Conservation (phyloP, 2,797 vertebrate species). For the Fundulus diaphanus region DNA sequence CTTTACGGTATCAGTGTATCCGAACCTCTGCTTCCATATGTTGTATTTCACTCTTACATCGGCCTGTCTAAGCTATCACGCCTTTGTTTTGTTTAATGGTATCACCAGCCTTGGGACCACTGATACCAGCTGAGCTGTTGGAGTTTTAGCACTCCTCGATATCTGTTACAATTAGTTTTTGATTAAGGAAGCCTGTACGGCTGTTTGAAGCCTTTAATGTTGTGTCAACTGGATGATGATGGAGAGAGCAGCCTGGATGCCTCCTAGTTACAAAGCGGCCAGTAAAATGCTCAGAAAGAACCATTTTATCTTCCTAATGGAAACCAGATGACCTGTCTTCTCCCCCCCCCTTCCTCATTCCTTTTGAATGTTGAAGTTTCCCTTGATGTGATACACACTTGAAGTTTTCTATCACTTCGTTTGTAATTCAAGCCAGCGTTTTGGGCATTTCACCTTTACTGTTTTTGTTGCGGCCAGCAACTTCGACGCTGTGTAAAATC, state of each 20-base stretch:
- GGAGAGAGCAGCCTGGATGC: constrained; percentile 91
- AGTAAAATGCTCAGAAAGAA: constrained; percentile 96
- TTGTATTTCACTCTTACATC: constrained; percentile 89
- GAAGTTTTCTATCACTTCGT: constrained; percentile 66
- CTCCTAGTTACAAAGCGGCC: constrained; percentile 94
- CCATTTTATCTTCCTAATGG: constrained; percentile 99
- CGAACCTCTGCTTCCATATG: constrained; percentile 80
- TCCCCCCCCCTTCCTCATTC: constrained; percentile 57
- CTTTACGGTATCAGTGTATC: constrained; percentile 84
- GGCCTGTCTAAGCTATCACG: constrained; percentile 87
- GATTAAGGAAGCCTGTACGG: constrained; percentile 95
- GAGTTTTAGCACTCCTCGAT: constrained; percentile 96
- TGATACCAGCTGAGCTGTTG: constrained; percentile 91
- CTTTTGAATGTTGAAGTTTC: constrained; percentile 92
- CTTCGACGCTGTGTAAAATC: constrained; percentile 31
- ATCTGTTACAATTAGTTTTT: constrained; percentile 99
- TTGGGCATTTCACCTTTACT: constrained; percentile 52
- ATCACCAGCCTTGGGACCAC: constrained; percentile 86
- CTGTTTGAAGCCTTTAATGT: constrained; percentile 97
- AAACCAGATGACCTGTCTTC: constrained; percentile 94
- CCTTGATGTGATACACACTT: constrained; percentile 79
- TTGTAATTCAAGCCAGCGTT: constrained; percentile 67
- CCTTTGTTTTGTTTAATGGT: constrained; percentile 93
- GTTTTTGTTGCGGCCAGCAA: constrained; percentile 27
- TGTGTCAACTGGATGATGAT: constrained; percentile 97